phyloP scores from a whole-genome alignment of 2,113 vertebrate species.

The Oophaga pumilio region DNA sequence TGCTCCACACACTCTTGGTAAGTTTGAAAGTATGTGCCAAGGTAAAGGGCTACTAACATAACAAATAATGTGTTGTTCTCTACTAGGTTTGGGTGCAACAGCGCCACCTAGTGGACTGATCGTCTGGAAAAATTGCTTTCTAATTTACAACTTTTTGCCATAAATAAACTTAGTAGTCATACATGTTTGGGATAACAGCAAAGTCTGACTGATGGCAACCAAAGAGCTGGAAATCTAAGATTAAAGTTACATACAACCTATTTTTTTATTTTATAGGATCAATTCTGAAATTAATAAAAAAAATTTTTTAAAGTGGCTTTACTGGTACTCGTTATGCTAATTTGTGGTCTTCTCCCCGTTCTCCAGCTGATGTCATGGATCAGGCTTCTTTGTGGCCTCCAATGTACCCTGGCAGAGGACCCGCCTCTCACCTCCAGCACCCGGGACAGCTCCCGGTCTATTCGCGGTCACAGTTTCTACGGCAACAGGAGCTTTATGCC shows the following conservation, averaged over 20 bases:
- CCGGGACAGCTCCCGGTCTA: constrained; percentile 87
- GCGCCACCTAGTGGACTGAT: neutral
- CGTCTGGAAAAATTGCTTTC: neutral
- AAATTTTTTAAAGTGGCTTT: neutral
- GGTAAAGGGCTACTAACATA: neutral
- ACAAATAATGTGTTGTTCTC: neutral
- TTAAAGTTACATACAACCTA: neutral
- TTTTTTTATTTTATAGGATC: neutral
- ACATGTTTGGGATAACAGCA: neutral
- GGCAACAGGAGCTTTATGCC: constrained; percentile 92
- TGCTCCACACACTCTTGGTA: constrained; percentile 86
- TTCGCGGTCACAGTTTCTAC: constrained; percentile 89
- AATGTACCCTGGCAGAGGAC: constrained; percentile 87
- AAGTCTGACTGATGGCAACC: neutral
- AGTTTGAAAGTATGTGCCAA: constrained; percentile 46
- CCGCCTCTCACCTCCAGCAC: constrained; percentile 91
- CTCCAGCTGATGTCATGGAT: constrained; percentile 90
- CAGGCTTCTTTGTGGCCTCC: constrained; percentile 94
- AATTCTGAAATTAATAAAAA: neutral
- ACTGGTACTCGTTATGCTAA: neutral
- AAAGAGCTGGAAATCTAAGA: neutral
- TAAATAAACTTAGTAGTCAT: neutral
- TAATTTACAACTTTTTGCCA: neutral
- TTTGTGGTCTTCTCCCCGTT: neutral
- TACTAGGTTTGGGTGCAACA: neutral